Evolutionary conservation across 2,113 vertebrate species (phyloP).

Genomic region (Microtus pennsylvanicus): DNA sequence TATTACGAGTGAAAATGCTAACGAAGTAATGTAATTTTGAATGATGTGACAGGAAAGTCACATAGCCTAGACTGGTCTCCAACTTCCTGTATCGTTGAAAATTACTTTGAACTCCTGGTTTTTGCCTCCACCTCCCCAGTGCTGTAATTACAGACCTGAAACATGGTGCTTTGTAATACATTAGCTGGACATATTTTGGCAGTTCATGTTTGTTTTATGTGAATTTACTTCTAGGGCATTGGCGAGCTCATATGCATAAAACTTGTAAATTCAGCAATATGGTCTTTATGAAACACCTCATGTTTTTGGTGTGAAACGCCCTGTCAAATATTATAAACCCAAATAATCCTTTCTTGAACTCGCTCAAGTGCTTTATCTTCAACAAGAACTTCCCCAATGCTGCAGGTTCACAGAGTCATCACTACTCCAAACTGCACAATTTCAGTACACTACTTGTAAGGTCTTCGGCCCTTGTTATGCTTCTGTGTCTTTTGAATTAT

Average conservation of each 20-base stretch:
- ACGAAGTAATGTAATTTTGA: constrained; percentile 15
- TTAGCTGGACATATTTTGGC: background rate
- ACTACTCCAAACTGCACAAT: background rate
- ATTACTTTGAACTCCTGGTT: background rate
- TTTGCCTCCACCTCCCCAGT: background rate
- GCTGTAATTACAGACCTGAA: background rate
- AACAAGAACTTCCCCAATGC: background rate
- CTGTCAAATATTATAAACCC: background rate
- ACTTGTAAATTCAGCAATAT: constrained; percentile 38
- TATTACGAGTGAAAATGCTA: background rate
- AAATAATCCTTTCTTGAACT: background rate
- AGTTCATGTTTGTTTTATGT: constrained; percentile 50
- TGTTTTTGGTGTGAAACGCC: background rate
- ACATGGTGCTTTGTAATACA: background rate
- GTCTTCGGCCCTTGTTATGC: background rate
- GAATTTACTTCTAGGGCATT: constrained; percentile 29
- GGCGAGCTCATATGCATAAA: background rate
- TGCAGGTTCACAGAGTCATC: background rate
- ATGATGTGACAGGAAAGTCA: background rate
- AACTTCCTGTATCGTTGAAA: too few species aligned
- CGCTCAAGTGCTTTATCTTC: background rate
- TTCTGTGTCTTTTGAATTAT: background rate
- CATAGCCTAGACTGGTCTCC: background rate
- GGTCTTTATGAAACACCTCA: constrained; percentile 16
- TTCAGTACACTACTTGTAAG: background rate